Percentiles rank a stretch among this genome's conserved stretches.
Conservation (phyloP, 2,797 vertebrate species). For the Cyclura pinguis region DNA sequence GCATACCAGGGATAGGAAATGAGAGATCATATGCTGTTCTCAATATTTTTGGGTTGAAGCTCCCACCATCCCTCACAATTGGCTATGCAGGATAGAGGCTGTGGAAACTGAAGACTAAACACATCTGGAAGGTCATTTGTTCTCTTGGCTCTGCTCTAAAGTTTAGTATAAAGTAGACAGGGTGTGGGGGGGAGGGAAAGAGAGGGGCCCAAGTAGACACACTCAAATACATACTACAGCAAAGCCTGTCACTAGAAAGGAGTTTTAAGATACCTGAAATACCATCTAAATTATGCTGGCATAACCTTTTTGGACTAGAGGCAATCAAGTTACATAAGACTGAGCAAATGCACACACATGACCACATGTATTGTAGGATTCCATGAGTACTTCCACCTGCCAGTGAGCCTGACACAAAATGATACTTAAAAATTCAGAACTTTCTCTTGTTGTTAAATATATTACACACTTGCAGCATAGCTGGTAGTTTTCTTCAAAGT, state of each 20-base stretch:
- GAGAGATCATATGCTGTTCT: not conserved
- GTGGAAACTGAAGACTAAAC: not conserved
- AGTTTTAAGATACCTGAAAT: too few species aligned
- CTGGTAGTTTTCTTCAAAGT: not conserved
- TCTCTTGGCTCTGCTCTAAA: not conserved
- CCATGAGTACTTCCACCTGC: too few species aligned
- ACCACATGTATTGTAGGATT: too few species aligned
- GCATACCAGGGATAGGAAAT: not conserved
- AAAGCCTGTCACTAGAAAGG: too few species aligned
- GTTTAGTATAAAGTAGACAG: not conserved
- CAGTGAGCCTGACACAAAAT: not conserved
- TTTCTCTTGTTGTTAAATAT: not conserved
- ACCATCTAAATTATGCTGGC: too few species aligned
- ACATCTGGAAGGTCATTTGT: not conserved
- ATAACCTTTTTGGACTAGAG: too few species aligned
- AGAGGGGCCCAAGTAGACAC: too few species aligned
- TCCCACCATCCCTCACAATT: not conserved
- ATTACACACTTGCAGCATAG: not conserved
- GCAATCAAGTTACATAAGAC: too few species aligned
- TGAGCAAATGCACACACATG: too few species aligned
- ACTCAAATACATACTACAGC: too few species aligned
- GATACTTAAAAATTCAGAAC: not conserved
- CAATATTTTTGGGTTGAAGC: not conserved
- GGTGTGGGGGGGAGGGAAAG: too few species aligned
- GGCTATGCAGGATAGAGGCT: not conserved